Percentiles rank a stretch among this genome's conserved stretches.
Evolutionary conservation across 2,797 vertebrate genomes (phyloP).

Genomic region (Sebastes variabilis): DNA sequence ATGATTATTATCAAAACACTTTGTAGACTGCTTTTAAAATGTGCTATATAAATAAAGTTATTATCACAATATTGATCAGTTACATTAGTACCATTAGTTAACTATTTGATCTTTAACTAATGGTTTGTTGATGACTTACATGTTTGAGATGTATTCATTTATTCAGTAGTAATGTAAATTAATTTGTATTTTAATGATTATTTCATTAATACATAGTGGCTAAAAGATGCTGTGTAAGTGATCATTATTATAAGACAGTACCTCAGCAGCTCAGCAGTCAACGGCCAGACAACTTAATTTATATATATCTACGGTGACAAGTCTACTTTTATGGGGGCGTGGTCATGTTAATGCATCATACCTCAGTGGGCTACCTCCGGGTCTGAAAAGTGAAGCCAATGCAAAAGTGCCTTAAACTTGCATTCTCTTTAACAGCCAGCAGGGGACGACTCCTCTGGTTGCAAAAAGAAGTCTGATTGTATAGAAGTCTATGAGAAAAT

Average conservation of each 20-base stretch:
- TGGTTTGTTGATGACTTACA: neutral
- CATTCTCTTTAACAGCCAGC: no score
- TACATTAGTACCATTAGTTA: neutral
- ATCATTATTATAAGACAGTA: neutral
- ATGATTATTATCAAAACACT: neutral
- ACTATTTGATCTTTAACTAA: neutral
- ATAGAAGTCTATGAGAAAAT: no score
- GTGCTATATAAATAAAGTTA: neutral
- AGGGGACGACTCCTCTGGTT: no score
- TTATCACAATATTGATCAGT: neutral
- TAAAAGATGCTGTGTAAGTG: neutral
- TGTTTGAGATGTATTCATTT: neutral
- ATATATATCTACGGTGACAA: neutral
- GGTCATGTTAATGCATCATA: neutral
- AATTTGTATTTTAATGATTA: neutral
- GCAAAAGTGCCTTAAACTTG: no score
- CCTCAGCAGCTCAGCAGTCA: neutral
- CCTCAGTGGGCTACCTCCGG: fast-evolving
- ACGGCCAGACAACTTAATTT: neutral
- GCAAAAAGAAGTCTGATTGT: no score
- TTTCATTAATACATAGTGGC: neutral
- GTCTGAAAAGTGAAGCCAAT: no score
- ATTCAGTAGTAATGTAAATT: neutral
- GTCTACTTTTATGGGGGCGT: neutral
- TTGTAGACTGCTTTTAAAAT: no score